Base-by-base conservation (phyloP, 37 sponge, comb jelly and placozoan species). In the Cladorhizidae sp. region DNA sequence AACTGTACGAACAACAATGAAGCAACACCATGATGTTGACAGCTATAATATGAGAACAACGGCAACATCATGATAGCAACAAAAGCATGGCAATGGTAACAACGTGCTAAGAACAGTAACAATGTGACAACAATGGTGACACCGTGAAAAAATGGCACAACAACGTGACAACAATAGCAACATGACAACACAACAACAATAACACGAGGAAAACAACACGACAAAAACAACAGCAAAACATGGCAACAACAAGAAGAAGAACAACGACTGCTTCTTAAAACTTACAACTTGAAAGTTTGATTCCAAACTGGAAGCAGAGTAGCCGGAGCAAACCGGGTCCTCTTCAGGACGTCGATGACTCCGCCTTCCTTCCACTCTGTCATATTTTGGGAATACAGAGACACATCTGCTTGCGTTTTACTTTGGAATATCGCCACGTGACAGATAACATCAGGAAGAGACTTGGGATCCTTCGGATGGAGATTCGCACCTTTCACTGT, bases 301-400 rank as follows among this genome's bases (percentile, higher is more conserved):
- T 88, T 77, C 89, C 89, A 88, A 21, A 69, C 79, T 22, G 89
- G 89, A 35, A 31, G 21, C 29, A 76, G 42, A 2, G 83, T 83
- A 22, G 33, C 41, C 6, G 22, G 20, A 6, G 17, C 42, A 7
- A 31, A 33, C 12, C 20, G 29, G 6, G 74, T 55, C 25, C 15
- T 22, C 36, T 33, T 32, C 20, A 74, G 37, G 1, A 1, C 22
- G 5, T 45, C 31, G 3, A 74, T 35, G 17, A 54, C 23, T 23
- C 56, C 56, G 36, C 45, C n/a, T 9, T 55, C 36, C 29, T 17
- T 56, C 74, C 74, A 74, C 5, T 55, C 74, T 29, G 25, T 18
- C 36, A 74, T 55, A 54, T 54, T 74, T 8, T 54, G 11, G 3
- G 22, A 22, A 11, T 55, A 8, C 36, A 51, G 15, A 1, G 28